phyloP scores from a whole-genome alignment of 2,888 invertebrate species.

The Cataglyphis livida region DNA sequence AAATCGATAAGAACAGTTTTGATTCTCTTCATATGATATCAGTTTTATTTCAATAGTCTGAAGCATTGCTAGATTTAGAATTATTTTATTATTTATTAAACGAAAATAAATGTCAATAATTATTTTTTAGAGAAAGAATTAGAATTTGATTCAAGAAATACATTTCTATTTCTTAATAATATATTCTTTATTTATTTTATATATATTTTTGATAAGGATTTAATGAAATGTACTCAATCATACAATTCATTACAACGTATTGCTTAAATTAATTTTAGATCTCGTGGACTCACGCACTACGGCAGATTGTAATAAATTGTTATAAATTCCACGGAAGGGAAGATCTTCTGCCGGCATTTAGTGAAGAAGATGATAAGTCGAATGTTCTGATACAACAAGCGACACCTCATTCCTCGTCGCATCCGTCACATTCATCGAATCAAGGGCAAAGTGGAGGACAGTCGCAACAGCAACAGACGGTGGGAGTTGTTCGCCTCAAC shows the following conservation, averaged over 20 bases:
- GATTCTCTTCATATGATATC: neutral
- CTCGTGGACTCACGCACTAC: slow-evolving; percentile 98
- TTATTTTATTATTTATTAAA: slow-evolving; percentile 10
- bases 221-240: neutral
- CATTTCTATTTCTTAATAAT: neutral
- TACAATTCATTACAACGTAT: neutral
- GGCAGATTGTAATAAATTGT: slow-evolving; percentile 98
- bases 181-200: neutral
- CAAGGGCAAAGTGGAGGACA: slow-evolving; percentile 79
- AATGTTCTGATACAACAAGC: slow-evolving; percentile 87
- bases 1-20: slow-evolving; percentile 7
- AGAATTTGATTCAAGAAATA: neutral
- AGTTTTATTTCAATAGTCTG: neutral
- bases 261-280: slow-evolving; percentile 88
- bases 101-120: neutral
- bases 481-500: slow-evolving; percentile 84
- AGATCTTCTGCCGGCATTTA: slow-evolving; percentile 97
- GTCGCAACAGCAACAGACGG: slow-evolving; percentile 83
- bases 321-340: slow-evolving; percentile 99
- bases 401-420: slow-evolving; percentile 83
- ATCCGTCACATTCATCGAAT: slow-evolving; percentile 77
- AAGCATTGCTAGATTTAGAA: neutral
- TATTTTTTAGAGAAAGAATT: neutral
- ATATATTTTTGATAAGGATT: neutral
- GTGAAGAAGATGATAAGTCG: slow-evolving; percentile 95